Base-by-base conservation (phyloP, 2,888 invertebrate species). In the Neria commutata region DNA sequence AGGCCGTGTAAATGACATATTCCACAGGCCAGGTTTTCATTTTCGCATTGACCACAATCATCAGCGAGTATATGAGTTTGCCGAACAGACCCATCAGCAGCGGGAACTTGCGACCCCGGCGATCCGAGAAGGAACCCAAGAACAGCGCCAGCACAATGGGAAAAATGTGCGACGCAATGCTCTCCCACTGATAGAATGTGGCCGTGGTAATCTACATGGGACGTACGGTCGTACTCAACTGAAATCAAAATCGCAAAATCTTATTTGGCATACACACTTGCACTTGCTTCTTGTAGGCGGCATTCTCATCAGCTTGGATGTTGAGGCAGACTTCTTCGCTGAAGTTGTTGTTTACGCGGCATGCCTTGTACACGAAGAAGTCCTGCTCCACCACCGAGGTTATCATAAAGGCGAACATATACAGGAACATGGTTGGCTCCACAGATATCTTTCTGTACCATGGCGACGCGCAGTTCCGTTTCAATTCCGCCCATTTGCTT, bases 361-460 rank as follows among this genome's bases (percentile, higher is more conserved):
- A 94, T 0, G 92, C 88, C 82, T 90, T 90, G 72, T 91, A 85
- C 1, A 91, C 84, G 73, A 91, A 92, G 72, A 92, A 90, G 25
- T 89, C 87, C 75, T 92, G 91, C 72, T 93, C 92, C 29, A 91
- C 86, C 0, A 93, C 91, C 59, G 86, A 87, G 2, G 92, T 93
- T 52, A 88, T 85, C 91, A 92, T 91, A 71, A 87, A 91, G 1
- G 93, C 91, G 84, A 93, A 87, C 92, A 95, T 94, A 75, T 93
- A 95, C 1, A 94, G 83, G 76, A 94, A 91, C 88, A 95, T 88
- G 0, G 91, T 86, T 0, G 95, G 94, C 74, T 95, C 95, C 21
- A 95, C 92, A 0, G 93, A 89, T 54, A 91, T 84, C 42, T 52
- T 60, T 58, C 62, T 61, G 48, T 68, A 65, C 66, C 65, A 66